A percentile compares a stretch with the other conserved stretches of the same genome.
phyloP scores from a whole-genome alignment of 2,113 vertebrate species.

The Centropus bengalensis region DNA sequence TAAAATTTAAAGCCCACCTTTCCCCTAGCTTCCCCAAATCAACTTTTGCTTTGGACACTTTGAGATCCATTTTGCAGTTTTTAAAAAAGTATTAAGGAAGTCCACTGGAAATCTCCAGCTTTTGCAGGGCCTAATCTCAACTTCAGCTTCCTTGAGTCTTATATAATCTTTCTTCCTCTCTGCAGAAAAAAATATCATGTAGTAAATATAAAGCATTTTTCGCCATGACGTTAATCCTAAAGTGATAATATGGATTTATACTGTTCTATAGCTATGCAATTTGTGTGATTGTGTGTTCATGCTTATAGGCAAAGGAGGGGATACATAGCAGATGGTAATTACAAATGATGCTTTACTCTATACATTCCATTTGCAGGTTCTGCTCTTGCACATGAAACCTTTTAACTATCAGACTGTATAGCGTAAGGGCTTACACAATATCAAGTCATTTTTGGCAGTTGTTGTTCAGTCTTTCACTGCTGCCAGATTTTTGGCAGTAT shows the following conservation, averaged over 20 bases:
- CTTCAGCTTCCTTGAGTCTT: neutral
- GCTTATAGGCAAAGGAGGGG: neutral
- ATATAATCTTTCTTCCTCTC: neutral
- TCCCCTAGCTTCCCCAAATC: neutral
- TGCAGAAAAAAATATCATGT: neutral
- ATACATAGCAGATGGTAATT: slow-evolving; percentile 10
- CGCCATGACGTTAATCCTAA: neutral
- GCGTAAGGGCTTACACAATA: slow-evolving; percentile 56
- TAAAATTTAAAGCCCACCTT: neutral
- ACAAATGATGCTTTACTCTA: neutral
- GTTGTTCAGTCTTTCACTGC: slow-evolving; percentile 29
- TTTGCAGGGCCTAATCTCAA: neutral
- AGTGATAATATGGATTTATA: neutral
- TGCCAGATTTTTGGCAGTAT: slow-evolving; percentile 52
- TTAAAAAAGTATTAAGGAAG: neutral
- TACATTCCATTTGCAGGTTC: slow-evolving; percentile 44
- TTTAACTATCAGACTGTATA: slow-evolving; percentile 29
- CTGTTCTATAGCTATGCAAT: neutral
- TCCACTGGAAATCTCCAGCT: neutral
- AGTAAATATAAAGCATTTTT: neutral
- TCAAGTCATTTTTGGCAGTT: slow-evolving; percentile 66
- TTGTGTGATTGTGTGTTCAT: neutral
- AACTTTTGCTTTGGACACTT: neutral
- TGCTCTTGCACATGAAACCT: neutral
- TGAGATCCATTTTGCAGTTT: neutral